phyloP scores from a whole-genome alignment of 2,113 vertebrate genomes.

The Epinephelus fuscoguttatus region DNA sequence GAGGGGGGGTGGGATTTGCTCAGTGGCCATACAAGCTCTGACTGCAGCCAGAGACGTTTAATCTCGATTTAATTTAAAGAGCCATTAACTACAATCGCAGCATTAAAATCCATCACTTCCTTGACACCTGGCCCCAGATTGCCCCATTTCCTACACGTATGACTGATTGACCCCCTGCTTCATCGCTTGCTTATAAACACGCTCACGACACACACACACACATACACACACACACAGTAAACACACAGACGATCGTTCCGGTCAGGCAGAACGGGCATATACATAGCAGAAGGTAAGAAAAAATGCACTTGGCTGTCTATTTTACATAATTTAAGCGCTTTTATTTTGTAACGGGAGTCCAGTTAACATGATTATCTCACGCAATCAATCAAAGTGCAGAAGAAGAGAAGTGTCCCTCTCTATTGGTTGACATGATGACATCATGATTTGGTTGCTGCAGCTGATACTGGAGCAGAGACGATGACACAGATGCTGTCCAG shows the following conservation, averaged over 20 bases:
- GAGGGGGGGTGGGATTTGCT: conserved; percentile 15
- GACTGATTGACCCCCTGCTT: conserved; percentile 80
- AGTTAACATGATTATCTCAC: conserved; percentile 35
- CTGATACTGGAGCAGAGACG: conserved; percentile 58
- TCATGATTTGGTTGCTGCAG: conserved; percentile 64
- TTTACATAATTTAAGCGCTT: conserved; percentile 20
- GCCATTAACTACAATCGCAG: conserved; percentile 86
- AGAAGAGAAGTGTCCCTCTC: conserved; percentile 37
- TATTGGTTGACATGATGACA: conserved; percentile 66
- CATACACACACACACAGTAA: conserved; percentile 22
- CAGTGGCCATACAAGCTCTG: conserved; percentile 55
- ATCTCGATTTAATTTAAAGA: conserved; percentile 87
- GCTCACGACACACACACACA: conserved; percentile 33
- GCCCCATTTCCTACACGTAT: conserved; percentile 81
- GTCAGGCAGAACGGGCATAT: neutral
- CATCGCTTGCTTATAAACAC: conserved; percentile 66
- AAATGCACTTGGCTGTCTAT: neutral
- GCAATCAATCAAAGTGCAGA: conserved; percentile 54
- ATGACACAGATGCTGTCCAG: conserved; percentile 70
- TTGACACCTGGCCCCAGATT: conserved; percentile 83
- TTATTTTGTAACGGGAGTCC: conserved; percentile 41
- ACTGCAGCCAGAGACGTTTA: conserved; percentile 78
- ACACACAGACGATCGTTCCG: neutral
- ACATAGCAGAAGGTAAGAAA: neutral
- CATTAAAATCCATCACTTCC: conserved; percentile 86